Evolutionary conservation across 2,888 invertebrate genomes (phyloP), one percentile per base, ranked within the genome.

Genomic region (Hirudinaria manillensis): DNA sequence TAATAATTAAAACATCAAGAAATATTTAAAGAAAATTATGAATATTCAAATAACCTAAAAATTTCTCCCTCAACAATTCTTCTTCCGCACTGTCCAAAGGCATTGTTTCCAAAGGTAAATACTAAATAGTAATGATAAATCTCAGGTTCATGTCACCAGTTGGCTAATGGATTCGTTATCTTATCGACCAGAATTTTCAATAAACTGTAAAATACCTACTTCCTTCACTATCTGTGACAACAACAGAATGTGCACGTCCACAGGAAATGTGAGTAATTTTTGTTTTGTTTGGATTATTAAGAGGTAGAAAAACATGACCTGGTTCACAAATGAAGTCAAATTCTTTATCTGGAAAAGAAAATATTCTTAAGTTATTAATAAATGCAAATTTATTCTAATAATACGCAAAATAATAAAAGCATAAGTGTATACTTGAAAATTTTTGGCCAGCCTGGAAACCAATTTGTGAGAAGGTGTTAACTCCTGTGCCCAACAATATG

Each of bases 11-110:
- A 51, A 27, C 38, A 74, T 45, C 27, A 68, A 34, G n/a, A 68
- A 38, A 32, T 72, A 36, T 72, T 3, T 38, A 13, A 72, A 74
- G n/a, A 21, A 7, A 32, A 19, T 45, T 2, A 76, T 16, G 13
- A 24, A 27, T 24, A 16, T n/a, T 36, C 45, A 45, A 45, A n/a
- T 55, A 51, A 78, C 78, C 71, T 75, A 73, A 66, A 77, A 32
- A 72, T 87, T 84, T 96, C 95, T 76, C 90, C 88, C 3, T 88
- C 84, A 78, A 93, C 89, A 76, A 94, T 89, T 75, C 88, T 88
- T 73, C 95, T 87, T 0, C 94, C 96, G 84, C 97, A 97, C 84
- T 97, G 97, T 0, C 97, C 97, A 83, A 92, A 94, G 0, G 91
- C 89, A 86, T 98, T 98, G 85, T 94, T 94, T 0, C 97, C 97